Percentiles rank a stretch among this genome's conserved stretches.
Evolutionary conservation across 2,113 vertebrate species (phyloP).

Genomic region (Hippopotamus amphibius): DNA sequence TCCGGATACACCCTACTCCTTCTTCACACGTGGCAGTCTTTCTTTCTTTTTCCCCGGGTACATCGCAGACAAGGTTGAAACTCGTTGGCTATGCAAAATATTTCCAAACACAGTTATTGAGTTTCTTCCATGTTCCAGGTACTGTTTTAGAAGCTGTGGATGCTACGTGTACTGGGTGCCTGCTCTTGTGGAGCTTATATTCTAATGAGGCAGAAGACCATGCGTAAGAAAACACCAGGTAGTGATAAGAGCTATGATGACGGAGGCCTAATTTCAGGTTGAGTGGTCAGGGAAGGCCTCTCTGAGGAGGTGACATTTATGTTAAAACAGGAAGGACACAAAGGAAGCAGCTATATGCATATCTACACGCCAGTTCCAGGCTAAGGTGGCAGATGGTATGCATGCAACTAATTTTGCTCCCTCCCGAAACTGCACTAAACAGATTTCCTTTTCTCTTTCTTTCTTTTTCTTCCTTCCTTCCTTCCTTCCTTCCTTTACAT

Average conservation of each 20-base stretch:
- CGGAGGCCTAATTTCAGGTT: background rate
- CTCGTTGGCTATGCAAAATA: background rate
- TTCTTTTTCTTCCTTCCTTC: background rate
- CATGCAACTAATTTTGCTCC: constrained; percentile 32
- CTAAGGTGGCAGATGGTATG: background rate
- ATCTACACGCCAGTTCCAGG: background rate
- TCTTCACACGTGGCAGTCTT: background rate
- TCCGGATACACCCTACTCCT: background rate
- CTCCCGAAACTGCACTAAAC: constrained; percentile 1
- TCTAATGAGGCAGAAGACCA: background rate
- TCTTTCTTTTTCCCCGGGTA: background rate
- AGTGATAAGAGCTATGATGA: background rate
- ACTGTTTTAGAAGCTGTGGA: background rate
- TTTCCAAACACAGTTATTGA: background rate
- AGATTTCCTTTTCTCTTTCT: constrained; percentile 3
- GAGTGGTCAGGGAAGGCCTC: background rate
- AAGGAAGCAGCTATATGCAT: background rate
- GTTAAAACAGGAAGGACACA: background rate
- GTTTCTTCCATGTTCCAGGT: background rate
- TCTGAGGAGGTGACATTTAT: background rate
- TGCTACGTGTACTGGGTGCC: too few species aligned
- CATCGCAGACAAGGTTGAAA: background rate
- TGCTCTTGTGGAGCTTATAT: background rate
- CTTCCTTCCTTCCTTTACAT: background rate
- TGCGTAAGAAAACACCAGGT: background rate